phyloP scores from a whole-genome alignment of 2,113 vertebrate species.

The cattle (Bos taurus) region ARS-UCD2.0 NC_037332.1:115902001-115902500 shows the following conservation, averaged over 20 bases:
- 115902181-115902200: not conserved
- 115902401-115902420: not conserved
- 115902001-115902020: accelerated
- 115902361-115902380: not conserved
- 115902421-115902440: accelerated
- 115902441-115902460: not conserved
- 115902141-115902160: not conserved
- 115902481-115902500: not conserved
- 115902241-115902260: not conserved
- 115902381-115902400: accelerated
- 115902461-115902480: not conserved
- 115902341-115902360: too few species aligned
- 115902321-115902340: not conserved
- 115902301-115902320: not conserved
- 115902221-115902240: not conserved
- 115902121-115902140: not conserved
- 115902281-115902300: not conserved
- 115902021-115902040: accelerated
- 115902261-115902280: too few species aligned
- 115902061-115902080: not conserved
- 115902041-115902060: not conserved
- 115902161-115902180: not conserved
- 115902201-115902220: not conserved
- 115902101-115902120: not conserved
- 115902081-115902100: not conserved